These are phyloP conservation scores for Campylomormyrus numenius DNA, from an alignment of 2,113 vertebrate genomes.

Conservation along the genomic window DNA sequence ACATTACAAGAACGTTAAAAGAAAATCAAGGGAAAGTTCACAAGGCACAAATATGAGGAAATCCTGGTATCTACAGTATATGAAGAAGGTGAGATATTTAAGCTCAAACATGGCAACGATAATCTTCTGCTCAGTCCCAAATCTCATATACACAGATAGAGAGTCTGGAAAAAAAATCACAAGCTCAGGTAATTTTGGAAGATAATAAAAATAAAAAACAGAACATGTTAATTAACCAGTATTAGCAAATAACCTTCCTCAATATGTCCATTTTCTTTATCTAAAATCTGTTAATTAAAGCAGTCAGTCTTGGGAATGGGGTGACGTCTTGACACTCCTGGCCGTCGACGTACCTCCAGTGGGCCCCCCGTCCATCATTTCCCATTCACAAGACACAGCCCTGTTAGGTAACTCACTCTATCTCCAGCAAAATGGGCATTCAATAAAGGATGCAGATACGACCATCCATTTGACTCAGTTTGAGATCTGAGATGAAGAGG, in stretches of 20 bases:
- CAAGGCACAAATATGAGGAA: neutral
- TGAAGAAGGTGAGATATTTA: neutral
- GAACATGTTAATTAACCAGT: neutral
- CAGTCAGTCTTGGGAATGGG: neutral
- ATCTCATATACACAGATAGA: neutral
- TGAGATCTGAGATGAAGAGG: neutral
- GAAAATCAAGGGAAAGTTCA: neutral
- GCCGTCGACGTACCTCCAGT: neutral
- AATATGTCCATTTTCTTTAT: neutral
- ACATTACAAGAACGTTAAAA: neutral
- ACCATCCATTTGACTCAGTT: neutral
- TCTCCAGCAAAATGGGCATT: neutral
- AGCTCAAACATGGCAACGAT: neutral
- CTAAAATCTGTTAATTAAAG: neutral
- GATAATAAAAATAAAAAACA: neutral
- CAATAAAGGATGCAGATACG: neutral
- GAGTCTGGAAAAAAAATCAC: neutral
- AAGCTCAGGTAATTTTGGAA: neutral
- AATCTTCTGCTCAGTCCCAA: neutral
- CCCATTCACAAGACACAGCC: constrained; percentile 31
- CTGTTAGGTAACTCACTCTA: constrained; percentile 26
- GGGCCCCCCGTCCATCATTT: constrained; percentile 20
- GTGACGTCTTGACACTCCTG: neutral
- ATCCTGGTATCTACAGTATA: neutral
- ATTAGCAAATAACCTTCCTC: neutral